A percentile compares a stretch with the other conserved stretches of the same genome.
phyloP scores from a whole-genome alignment of 2,113 vertebrate genomes.

The Misgurnus anguillicaudatus region DNA sequence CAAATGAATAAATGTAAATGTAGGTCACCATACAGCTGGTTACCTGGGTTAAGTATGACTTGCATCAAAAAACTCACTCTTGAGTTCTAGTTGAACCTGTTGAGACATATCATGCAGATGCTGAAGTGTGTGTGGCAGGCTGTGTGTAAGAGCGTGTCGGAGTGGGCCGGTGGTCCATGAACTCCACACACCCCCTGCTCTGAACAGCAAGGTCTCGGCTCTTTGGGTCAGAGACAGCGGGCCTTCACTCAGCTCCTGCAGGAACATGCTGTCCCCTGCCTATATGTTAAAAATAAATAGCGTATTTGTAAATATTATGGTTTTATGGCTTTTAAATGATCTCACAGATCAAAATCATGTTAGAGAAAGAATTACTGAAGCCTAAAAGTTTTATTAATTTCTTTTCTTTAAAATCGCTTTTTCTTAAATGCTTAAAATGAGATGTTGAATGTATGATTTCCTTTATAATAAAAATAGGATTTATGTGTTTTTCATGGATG shows the following conservation, averaged over 20 bases:
- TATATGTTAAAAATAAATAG: constrained; percentile 50
- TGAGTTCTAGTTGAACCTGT: constrained; percentile 79
- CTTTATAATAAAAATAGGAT: too few species aligned
- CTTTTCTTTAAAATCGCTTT: too few species aligned
- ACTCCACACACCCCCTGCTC: constrained; percentile 31
- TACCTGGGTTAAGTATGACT: too few species aligned
- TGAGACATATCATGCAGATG: constrained; percentile 69
- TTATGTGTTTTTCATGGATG: too few species aligned
- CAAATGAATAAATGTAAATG: too few species aligned
- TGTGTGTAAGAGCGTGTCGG: constrained; percentile 56
- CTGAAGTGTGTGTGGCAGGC: constrained; percentile 67
- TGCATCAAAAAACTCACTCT: constrained; percentile 71
- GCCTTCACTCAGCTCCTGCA: constrained; percentile 65
- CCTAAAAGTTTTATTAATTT: too few species aligned
- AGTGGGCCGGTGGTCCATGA: constrained; percentile 71
- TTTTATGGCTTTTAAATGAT: too few species aligned
- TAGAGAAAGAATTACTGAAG: too few species aligned
- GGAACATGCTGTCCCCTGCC: constrained; percentile 67
- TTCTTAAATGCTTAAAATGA: too few species aligned
- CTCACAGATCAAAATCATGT: too few species aligned
- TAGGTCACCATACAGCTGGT: too few species aligned
- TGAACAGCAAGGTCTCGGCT: constrained; percentile 61
- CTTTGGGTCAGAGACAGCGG: constrained; percentile 61
- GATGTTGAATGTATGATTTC: too few species aligned
- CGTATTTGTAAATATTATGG: neutral